phyloP scores from a whole-genome alignment of 2,113 vertebrate genomes.

The Scopus umbretta region DNA sequence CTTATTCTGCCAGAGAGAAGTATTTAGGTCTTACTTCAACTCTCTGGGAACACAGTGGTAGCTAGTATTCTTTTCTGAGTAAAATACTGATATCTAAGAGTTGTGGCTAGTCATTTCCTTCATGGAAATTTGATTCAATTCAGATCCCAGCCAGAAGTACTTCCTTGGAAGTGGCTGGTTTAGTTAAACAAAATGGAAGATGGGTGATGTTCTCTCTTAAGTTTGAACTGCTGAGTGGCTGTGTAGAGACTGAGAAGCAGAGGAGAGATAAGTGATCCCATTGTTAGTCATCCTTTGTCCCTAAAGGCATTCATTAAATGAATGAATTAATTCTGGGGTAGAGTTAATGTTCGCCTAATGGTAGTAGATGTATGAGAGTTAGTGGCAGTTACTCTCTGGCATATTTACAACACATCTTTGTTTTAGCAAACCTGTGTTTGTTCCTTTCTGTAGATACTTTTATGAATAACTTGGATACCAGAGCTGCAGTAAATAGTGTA shows the following conservation, averaged over 20 bases:
- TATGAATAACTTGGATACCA: not conserved
- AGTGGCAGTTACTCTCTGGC: not conserved
- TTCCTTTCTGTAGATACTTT: not conserved
- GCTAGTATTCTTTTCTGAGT: not conserved
- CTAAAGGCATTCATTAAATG: not conserved
- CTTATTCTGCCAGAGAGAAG: not conserved
- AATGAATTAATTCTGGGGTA: no score
- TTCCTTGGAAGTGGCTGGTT: not conserved
- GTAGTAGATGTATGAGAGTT: not conserved
- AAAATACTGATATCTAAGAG: not conserved
- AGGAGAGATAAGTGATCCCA: not conserved
- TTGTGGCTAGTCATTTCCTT: not conserved
- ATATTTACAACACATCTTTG: not conserved
- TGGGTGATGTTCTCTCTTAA: not conserved
- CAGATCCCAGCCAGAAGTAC: not conserved
- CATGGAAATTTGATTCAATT: not conserved
- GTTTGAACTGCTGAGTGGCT: not conserved
- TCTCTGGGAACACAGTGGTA: not conserved
- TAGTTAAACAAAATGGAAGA: not conserved
- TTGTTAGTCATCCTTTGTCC: not conserved
- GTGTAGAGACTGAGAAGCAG: not conserved
- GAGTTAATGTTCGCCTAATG: no score
- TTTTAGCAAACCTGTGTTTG: not conserved
- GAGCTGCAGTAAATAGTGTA: not conserved
- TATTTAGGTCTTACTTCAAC: not conserved